Percentiles rank a stretch among this genome's conserved stretches.
phyloP scores from a whole-genome alignment of 2,113 vertebrate species.

The Zapornia atra region DNA sequence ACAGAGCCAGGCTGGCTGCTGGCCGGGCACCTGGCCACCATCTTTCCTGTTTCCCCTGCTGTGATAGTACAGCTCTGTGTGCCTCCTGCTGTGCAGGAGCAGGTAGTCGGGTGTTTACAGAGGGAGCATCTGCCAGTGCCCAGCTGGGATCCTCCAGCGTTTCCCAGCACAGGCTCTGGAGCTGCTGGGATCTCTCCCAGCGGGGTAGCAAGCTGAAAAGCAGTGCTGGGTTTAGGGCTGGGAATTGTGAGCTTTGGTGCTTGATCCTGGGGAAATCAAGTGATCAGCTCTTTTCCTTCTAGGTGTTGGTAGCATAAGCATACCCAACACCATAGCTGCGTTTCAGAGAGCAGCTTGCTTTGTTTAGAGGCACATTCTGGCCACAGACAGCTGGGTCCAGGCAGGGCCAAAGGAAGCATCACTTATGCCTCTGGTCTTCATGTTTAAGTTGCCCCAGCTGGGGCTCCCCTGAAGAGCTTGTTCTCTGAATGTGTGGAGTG shows the following conservation, averaged over 20 bases:
- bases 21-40: constrained; percentile 23
- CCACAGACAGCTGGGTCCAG: not conserved
- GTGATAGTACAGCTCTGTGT: not conserved
- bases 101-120: not conserved
- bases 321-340: not conserved
- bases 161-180: not conserved
- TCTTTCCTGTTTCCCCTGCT: constrained; percentile 43
- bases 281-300: not conserved
- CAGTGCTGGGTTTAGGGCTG: not conserved
- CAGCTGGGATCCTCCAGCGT: not conserved
- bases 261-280: not conserved
- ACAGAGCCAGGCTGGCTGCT: not conserved
- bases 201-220: not conserved
- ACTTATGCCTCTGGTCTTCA: not conserved
- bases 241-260: not conserved
- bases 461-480: not conserved
- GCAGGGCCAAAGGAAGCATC: not conserved
- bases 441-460: not conserved
- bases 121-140: not conserved
- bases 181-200: not conserved
- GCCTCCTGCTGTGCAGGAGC: not conserved
- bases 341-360: not conserved
- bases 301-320: not conserved
- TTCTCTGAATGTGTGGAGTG: not conserved
- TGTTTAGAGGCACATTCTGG: not conserved